Percentiles rank a stretch among this genome's conserved stretches.
Evolutionary conservation across 1,140 invertebrate genomes (phyloP).

Genomic region (Bacillus rossius): DNA sequence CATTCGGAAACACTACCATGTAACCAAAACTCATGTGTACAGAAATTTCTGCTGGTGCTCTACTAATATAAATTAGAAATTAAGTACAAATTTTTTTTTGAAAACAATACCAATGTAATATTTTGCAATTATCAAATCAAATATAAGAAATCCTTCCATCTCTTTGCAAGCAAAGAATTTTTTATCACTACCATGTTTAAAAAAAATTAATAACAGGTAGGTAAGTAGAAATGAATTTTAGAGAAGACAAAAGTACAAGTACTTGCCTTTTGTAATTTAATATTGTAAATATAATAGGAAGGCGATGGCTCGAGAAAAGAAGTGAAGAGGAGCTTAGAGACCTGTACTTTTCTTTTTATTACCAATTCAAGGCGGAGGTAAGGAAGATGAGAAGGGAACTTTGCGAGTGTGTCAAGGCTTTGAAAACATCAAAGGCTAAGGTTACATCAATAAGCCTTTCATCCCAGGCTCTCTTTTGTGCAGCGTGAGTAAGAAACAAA

Average conservation of each 20-base stretch:
- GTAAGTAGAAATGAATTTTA: constrained; percentile 6
- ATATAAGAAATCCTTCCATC: too few species aligned
- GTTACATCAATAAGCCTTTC: constrained; percentile 17
- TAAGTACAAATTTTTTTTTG: too few species aligned
- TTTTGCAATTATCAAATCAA: too few species aligned
- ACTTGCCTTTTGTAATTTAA: constrained; percentile 7
- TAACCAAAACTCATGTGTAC: too few species aligned
- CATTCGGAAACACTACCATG: too few species aligned
- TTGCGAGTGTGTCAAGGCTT: constrained; percentile 12
- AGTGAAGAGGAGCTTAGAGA: constrained; percentile 8
- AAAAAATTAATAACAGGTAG: too few species aligned
- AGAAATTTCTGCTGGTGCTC: too few species aligned
- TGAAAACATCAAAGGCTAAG: constrained; percentile 16
- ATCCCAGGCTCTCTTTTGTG: constrained; percentile 14
- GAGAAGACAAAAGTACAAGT: background rate
- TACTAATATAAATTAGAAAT: too few species aligned
- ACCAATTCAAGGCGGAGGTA: constrained; percentile 15
- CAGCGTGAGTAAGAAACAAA: constrained; percentile 14
- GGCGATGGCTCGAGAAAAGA: background rate
- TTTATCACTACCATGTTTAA: too few species aligned
- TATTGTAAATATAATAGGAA: constrained; percentile 11
- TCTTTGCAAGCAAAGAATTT: too few species aligned
- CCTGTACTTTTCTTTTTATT: constrained; percentile 16
- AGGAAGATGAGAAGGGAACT: background rate
- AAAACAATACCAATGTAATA: too few species aligned